phyloP scores from a whole-genome alignment of 2,797 vertebrate genomes.

The Numenius phaeopus region DNA sequence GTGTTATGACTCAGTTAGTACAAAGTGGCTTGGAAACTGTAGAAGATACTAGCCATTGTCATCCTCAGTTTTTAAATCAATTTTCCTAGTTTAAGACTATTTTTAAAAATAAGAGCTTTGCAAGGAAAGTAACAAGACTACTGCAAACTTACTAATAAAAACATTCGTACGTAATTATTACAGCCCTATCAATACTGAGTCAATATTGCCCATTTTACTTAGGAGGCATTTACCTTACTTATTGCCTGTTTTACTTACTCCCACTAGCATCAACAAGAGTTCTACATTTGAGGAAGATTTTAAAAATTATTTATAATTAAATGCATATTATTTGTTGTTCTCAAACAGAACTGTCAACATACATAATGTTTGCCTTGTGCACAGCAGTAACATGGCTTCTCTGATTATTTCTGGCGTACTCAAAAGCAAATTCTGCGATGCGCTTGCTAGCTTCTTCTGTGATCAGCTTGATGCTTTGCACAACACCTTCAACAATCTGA shows the following conservation, averaged over 20 bases:
- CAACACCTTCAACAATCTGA: conserved; percentile 97
- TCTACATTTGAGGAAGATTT: not conserved
- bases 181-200: not conserved
- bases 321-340: not conserved
- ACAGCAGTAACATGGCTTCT: conserved; percentile 94
- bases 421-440: conserved; percentile 96
- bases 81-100: not conserved
- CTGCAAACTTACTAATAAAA: not conserved
- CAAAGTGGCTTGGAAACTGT: not conserved
- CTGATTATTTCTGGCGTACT: conserved; percentile 94
- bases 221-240: not conserved
- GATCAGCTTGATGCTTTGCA: conserved; percentile 98
- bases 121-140: not conserved
- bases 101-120: not conserved
- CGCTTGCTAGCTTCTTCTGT: conserved; percentile 93
- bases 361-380: conserved; percentile 99
- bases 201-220: not conserved
- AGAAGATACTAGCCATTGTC: not conserved
- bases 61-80: not conserved
- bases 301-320: not conserved
- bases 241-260: not conserved
- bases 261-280: not conserved
- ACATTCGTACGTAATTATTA: not conserved
- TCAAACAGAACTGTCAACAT: conserved; percentile 61
- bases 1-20: not conserved